Base-by-base conservation (phyloP, 2,797 vertebrate species). In the Streptopelia turtur region DNA sequence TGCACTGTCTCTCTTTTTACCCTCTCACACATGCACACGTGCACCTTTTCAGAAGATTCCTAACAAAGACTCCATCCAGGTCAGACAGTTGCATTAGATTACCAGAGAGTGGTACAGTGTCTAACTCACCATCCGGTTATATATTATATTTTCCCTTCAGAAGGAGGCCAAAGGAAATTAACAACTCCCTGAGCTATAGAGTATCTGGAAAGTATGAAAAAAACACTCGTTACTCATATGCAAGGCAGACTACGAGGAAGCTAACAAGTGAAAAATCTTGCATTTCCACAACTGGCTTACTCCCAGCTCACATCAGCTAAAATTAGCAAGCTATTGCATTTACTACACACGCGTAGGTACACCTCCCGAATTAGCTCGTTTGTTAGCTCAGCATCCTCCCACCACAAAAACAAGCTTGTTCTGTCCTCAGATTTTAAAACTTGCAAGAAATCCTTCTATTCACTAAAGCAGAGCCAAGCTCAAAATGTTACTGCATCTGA, bases 281-380 rank as follows among this genome's bases (percentile, higher is more conserved):
- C 31, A 23, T 83, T 95, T 93, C 85, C 59, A 82, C 87, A 88
- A 56, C 69, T 90, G 70, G 80, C 91, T 91, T 60, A 16, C 43
- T 86, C 69, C 79, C 84, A 83, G 76, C 66, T 91, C 89, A 14
- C 41, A 72, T 56, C 72, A 94, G 74, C 87, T 94, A 94, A 83
- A 95, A 96, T 88, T 88, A 96, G 91, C 80, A 88, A 31, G 52
- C 89, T 78, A 37, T 12, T 47, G 81, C 86, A 66, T 87, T 90
- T 87, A 89, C 83, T 91, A 79, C 2, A 16, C 0, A 3, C 2
- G 33, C 13, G 21, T 70, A 93, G 72, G 76, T 94, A 92, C 5
- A 68, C 49, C 35, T 56, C 77, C 66, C 8, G 6, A 94, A 95
- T 94, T 71, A 88, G 66, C 75, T 81, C 53, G 69, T 77, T 83